These are phyloP conservation scores for Centropus unirufus DNA, from an alignment of 2,113 vertebrate species.

Conservation along the genomic window DNA sequence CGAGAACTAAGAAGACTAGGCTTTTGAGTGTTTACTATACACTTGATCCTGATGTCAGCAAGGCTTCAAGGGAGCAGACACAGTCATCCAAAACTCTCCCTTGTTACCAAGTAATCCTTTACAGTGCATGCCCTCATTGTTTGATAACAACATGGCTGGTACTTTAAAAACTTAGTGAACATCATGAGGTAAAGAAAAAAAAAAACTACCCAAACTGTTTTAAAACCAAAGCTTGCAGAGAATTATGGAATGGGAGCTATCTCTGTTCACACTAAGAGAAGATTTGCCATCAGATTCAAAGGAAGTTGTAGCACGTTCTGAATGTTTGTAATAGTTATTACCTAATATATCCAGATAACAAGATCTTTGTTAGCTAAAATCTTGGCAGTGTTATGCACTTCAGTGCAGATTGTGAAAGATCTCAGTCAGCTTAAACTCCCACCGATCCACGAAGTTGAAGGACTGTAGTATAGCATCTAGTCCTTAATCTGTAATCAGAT, in stretches of 20 bases:
- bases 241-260: background rate
- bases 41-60: background rate
- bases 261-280: background rate
- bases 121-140: background rate
- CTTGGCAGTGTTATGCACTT: background rate
- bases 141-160: background rate
- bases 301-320: background rate
- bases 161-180: background rate
- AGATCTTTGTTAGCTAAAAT: conserved; percentile 10
- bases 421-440: background rate
- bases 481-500: background rate
- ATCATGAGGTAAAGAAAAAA: background rate
- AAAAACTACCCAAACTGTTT: background rate
- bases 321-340: conserved; percentile 17
- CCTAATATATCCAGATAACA: conserved; percentile 21
- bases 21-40: background rate
- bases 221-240: background rate
- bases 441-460: background rate
- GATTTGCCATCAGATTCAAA: conserved; percentile 15
- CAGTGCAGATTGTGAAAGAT: background rate
- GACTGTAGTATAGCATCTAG: background rate
- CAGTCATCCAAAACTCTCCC: background rate
- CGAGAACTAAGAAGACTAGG: background rate
- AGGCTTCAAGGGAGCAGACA: background rate
- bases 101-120: background rate